Percentiles rank a stretch among this genome's conserved stretches.
phyloP scores from a whole-genome alignment of 2,113 vertebrate species.

The Callionymus lyra region DNA sequence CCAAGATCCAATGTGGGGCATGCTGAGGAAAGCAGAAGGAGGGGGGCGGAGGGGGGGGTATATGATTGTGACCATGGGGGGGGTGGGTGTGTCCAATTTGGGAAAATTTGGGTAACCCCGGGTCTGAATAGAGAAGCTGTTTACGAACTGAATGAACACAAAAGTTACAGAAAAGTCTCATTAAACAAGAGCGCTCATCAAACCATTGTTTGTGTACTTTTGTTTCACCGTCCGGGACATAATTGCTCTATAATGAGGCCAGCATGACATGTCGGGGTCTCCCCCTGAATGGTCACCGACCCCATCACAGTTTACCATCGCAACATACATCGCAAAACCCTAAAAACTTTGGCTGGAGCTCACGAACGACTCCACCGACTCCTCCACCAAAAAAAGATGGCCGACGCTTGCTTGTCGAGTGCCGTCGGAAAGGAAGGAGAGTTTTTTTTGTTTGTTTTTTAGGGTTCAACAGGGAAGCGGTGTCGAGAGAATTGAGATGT shows the following conservation, averaged over 20 bases:
- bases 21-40: no score
- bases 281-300: constrained; percentile 33
- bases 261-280: constrained; percentile 34
- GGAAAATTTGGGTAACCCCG: constrained; percentile 49
- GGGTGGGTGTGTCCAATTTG: constrained; percentile 48
- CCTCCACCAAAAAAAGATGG: no score
- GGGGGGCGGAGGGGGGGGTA: constrained; percentile 44
- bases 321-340: constrained; percentile 21
- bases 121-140: constrained; percentile 64
- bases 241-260: constrained; percentile 52
- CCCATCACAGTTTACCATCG: constrained; percentile 32
- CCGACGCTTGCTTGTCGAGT: no score
- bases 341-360: constrained; percentile 10
- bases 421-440: no score
- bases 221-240: constrained; percentile 45
- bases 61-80: not conserved
- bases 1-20: constrained; percentile 51
- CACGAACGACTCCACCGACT: no score
- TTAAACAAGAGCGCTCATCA: constrained; percentile 57
- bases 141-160: constrained; percentile 65
- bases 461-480: no score
- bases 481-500: constrained; percentile 2
- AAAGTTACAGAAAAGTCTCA: constrained; percentile 63
- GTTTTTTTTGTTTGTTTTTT: no score
- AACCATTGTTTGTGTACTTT: constrained; percentile 53